These are phyloP conservation scores for Leptocoma aspasia DNA, from an alignment of 2,113 vertebrate species.

Conservation along the genomic window DNA sequence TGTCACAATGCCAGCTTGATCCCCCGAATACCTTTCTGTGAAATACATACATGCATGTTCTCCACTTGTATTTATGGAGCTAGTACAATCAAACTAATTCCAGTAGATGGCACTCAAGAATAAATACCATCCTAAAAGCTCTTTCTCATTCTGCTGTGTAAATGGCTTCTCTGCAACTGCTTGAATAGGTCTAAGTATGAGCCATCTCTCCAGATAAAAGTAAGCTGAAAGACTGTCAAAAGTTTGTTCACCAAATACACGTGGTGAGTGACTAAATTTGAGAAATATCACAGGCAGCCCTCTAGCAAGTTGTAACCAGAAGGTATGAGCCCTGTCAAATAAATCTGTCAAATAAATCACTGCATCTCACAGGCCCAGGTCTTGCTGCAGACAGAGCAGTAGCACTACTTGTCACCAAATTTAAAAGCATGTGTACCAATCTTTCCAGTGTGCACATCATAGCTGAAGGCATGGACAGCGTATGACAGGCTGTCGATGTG, in stretches of 20 bases:
- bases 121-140: background rate
- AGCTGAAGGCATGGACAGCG: constrained; percentile 80
- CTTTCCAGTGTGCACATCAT: constrained; percentile 73
- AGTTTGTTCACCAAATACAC: background rate
- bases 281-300: background rate
- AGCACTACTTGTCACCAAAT: background rate
- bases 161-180: background rate
- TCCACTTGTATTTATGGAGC: background rate
- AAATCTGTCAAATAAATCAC: background rate
- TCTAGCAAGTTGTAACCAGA: background rate
- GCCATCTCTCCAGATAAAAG: background rate
- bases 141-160: background rate
- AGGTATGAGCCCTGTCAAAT: background rate
- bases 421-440: constrained; percentile 50
- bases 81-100: background rate
- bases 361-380: background rate
- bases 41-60: fast-evolving
- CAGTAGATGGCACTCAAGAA: constrained; percentile 57
- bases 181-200: background rate
- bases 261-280: background rate
- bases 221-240: background rate
- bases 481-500: constrained; percentile 85
- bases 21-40: background rate
- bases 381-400: background rate
- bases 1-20: background rate